A percentile compares a stretch with the other conserved stretches of the same genome.
phyloP scores from a whole-genome alignment of 2,888 invertebrate genomes.

The Syrphus vitripennis region DNA sequence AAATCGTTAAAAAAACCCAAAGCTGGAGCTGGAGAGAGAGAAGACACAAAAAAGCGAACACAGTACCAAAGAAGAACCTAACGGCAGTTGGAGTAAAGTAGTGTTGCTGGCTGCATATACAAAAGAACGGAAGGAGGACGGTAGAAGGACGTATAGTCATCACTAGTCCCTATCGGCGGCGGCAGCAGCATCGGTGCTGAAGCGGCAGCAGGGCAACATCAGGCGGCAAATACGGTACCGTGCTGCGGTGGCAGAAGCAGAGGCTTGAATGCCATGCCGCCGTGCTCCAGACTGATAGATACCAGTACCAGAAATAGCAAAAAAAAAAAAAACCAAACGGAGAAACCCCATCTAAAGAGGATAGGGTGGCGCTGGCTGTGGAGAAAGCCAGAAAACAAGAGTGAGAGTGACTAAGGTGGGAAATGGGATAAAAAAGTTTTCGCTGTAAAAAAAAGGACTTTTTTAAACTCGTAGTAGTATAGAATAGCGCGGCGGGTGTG shows the following conservation, averaged over 20 bases:
- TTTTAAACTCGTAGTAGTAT: slow-evolving; percentile 34
- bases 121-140: slow-evolving; percentile 54
- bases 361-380: slow-evolving; percentile 8
- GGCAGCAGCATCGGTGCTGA: slow-evolving; percentile 24
- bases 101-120: slow-evolving; percentile 62
- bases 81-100: slow-evolving; percentile 69
- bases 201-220: slow-evolving; percentile 54
- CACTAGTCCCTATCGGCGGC: slow-evolving; percentile 29
- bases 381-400: slow-evolving; percentile 60
- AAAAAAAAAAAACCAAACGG: background rate
- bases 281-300: slow-evolving; percentile 65
- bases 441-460: slow-evolving; percentile 58
- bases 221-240: no score
- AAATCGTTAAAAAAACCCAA: slow-evolving; percentile 67
- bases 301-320: slow-evolving; percentile 38
- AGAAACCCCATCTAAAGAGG: slow-evolving; percentile 19
- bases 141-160: slow-evolving; percentile 49
- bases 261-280: slow-evolving; percentile 64
- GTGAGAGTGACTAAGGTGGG: slow-evolving; percentile 67
- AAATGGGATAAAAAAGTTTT: slow-evolving; percentile 68
- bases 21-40: background rate
- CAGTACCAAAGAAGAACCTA: slow-evolving; percentile 73
- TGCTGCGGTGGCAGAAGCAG: slow-evolving; percentile 71
- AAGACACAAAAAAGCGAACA: slow-evolving; percentile 42
- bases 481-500: slow-evolving; percentile 55